Evolutionary conservation across 2,888 invertebrate genomes (phyloP).

Genomic region (Diarsia brunnea): DNA sequence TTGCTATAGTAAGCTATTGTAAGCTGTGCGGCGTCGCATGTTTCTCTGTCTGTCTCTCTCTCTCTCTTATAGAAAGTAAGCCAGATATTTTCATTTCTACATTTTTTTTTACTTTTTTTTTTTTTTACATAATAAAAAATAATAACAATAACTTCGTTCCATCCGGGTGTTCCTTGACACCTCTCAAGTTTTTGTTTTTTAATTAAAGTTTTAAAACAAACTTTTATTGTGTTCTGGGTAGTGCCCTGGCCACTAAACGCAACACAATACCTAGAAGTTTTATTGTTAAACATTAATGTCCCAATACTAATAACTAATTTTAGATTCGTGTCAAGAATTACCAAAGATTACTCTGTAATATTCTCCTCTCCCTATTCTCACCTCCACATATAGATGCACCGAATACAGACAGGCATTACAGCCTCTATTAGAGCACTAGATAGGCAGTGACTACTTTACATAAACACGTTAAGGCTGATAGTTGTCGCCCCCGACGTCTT

Average conservation of each 20-base stretch:
- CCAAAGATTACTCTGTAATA: not conserved
- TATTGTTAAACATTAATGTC: not conserved
- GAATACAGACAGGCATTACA: constrained; percentile 35
- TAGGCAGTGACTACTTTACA: constrained; percentile 72
- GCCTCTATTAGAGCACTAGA: constrained; percentile 61
- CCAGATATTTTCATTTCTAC: too few species aligned
- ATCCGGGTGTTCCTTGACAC: too few species aligned
- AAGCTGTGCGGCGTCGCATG: too few species aligned
- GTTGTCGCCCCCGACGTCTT: constrained; percentile 69
- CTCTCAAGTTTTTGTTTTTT: too few species aligned
- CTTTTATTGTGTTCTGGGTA: too few species aligned
- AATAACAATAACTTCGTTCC: too few species aligned
- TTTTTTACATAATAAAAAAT: too few species aligned
- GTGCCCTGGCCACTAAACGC: not conserved
- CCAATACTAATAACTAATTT: not conserved
- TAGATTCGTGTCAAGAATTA: not conserved
- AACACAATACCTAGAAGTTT: not conserved
- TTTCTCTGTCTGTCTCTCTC: too few species aligned
- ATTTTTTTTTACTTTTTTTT: too few species aligned
- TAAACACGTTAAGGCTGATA: constrained; percentile 74
- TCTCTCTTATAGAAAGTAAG: too few species aligned
- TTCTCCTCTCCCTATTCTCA: not conserved
- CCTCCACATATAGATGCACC: not conserved
- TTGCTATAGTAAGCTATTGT: too few species aligned
- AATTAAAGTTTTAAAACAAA: not conserved